Base-by-base conservation (phyloP, 2,888 invertebrate genomes). In the Pyrochroa serraticornis region DNA sequence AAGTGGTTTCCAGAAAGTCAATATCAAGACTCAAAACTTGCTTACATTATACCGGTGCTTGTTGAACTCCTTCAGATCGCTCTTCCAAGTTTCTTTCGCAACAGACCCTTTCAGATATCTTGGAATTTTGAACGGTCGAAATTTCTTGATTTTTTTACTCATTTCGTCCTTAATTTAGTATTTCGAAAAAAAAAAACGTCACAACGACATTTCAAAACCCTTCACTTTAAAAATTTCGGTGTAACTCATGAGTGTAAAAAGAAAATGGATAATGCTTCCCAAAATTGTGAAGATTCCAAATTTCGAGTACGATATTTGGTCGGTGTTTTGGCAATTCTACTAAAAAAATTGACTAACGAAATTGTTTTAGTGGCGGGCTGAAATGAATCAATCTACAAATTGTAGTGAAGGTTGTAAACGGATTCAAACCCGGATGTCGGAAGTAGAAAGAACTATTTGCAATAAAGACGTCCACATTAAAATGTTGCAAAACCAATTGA, bases 81-180 rank as follows among this genome's bases (percentile, higher is more conserved):
- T 44, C 14, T 35, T 43, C 9, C 64, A 50, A 6, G 61, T 31
- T 32, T 35, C 22, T 3, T 58, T 47, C 3, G 63, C 43, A 8
- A 72, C 71, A n/a, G 69, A 64, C 9, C 76, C 76, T 5, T 70
- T 68, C 38, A 77, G 62, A 63, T 73, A 76, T 39, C 76, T 59
- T 5, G 72, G 72, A 10, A 61, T 60, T 58, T 64, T 69, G 30
- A 53, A 61, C 7, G 67, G 67, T 35, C 41, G 62, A 57, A 72
- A 75, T 60, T 69, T 65, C 42, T 67, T 66, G 6, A 6, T 41
- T 57, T 64, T 66, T 36, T 60, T 63, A 37, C 41, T 58, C 57
- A 59, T 60, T 51, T 46, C 64, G 12, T 8, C 7, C 37, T 2
- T 30, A 34, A 32, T 51, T 51, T 51, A 9, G 41, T 39, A 32